Percentiles rank a stretch among this genome's conserved stretches.
Evolutionary conservation across 2,888 invertebrate genomes (phyloP).

Genomic region (Rhamnusium bicolor): DNA sequence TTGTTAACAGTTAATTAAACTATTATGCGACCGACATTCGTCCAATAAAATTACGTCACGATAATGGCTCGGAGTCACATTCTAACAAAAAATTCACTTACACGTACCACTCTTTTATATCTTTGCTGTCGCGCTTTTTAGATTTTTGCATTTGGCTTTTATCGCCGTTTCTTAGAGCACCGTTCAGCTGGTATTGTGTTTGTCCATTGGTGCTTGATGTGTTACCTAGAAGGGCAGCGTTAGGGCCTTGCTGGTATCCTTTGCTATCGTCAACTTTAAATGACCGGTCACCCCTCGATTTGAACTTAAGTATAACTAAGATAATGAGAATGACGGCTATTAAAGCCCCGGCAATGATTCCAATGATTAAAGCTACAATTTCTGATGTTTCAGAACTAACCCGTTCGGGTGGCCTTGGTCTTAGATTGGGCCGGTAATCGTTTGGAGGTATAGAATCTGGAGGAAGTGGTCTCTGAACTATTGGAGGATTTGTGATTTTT

Average conservation of each 20-base stretch:
- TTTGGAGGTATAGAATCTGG: background rate
- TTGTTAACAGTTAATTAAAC: constrained; percentile 38
- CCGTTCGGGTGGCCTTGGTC: constrained; percentile 68
- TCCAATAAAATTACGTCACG: constrained; percentile 40
- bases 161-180: constrained; percentile 73
- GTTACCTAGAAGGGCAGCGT: constrained; percentile 82
- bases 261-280: constrained; percentile 94
- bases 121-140: constrained; percentile 86
- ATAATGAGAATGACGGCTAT: constrained; percentile 94
- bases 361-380: constrained; percentile 85
- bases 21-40: constrained; percentile 34
- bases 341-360: constrained; percentile 91
- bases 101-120: constrained; percentile 98
- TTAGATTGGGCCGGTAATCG: constrained; percentile 9
- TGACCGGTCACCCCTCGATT: constrained; percentile 88
- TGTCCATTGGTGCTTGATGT: constrained; percentile 71
- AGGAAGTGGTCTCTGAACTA: background rate
- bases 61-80: constrained; percentile 67
- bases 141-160: constrained; percentile 66
- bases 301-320: constrained; percentile 90
- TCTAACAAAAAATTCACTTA: constrained; percentile 70
- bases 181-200: constrained; percentile 71
- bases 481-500: constrained; percentile 31
- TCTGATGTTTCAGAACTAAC: constrained; percentile 82
- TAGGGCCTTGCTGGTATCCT: constrained; percentile 82